Percentiles rank a stretch among this genome's conserved stretches.
These are phyloP conservation scores for Cheilosia grossa DNA, from an alignment of 2,888 invertebrate species.

Conservation along the genomic window DNA sequence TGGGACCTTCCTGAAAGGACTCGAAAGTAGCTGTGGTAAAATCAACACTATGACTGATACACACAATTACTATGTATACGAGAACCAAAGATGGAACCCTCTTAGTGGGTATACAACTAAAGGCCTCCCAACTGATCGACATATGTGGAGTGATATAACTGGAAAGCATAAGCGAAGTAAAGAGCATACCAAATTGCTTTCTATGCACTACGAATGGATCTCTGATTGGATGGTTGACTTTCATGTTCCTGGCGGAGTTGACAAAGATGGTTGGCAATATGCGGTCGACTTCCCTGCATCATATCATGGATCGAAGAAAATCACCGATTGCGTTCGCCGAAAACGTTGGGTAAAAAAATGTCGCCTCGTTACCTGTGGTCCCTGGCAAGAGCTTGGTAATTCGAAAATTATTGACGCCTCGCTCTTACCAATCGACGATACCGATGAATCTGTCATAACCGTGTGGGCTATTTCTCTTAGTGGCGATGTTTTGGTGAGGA, in stretches of 20 bases:
- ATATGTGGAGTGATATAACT: conserved; percentile 95
- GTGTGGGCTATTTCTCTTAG: conserved; percentile 94
- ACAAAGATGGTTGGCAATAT: conserved; percentile 97
- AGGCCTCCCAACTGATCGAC: conserved; percentile 92
- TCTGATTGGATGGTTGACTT: conserved; percentile 97
- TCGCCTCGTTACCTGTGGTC: conserved; percentile 91
- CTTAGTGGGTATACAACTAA: conserved; percentile 94
- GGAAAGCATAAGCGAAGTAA: conserved; percentile 93
- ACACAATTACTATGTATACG: conserved; percentile 94
- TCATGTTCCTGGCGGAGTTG: conserved; percentile 94
- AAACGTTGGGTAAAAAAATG: conserved; percentile 93
- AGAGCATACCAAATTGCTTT: conserved; percentile 93
- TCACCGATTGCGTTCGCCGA: conserved; percentile 94
- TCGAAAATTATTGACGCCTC: conserved; percentile 93
- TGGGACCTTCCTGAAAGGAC: conserved; percentile 89
- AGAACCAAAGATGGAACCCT: conserved; percentile 98
- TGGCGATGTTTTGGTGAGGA: conserved; percentile 93
- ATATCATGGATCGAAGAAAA: conserved; percentile 92
- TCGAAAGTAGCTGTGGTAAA: conserved; percentile 85
- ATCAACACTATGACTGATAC: conserved; percentile 92
- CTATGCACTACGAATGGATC: conserved; percentile 94
- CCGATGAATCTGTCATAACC: conserved; percentile 82
- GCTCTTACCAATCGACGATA: conserved; percentile 86
- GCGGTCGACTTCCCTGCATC: conserved; percentile 95
- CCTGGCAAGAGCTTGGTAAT: conserved; percentile 94